These are phyloP conservation scores for Plebejus anna DNA, from an alignment of 2,888 invertebrate species.

Conservation along the genomic window DNA sequence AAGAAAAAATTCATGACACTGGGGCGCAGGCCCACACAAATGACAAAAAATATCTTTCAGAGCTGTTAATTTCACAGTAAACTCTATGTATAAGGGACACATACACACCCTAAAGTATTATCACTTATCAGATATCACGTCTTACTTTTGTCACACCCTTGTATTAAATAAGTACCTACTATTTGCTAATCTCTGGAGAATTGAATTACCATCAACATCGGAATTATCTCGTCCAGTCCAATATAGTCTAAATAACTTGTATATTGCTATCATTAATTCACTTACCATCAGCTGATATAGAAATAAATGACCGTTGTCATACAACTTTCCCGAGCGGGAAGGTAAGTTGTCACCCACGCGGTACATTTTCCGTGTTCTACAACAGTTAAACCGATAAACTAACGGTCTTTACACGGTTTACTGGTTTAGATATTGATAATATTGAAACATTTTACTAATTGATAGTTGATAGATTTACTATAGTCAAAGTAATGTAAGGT, in stretches of 20 bases:
- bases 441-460: background rate
- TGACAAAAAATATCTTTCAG: too few relatives aligned
- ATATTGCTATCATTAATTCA: constrained; percentile 16
- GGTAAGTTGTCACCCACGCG: constrained; percentile 22
- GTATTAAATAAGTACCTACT: background rate
- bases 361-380: constrained; percentile 15
- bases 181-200: background rate
- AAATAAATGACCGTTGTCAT: constrained; percentile 16
- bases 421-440: background rate
- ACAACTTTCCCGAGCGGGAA: constrained; percentile 5
- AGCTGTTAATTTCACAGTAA: too few relatives aligned
- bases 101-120: too few relatives aligned
- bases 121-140: too few relatives aligned
- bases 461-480: background rate
- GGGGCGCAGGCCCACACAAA: too few relatives aligned
- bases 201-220: constrained; percentile 1
- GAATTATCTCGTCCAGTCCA: background rate
- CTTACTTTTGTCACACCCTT: too few relatives aligned
- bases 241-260: constrained; percentile 6
- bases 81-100: too few relatives aligned
- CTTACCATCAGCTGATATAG: constrained; percentile 20
- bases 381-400: background rate
- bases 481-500: too few relatives aligned
- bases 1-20: too few relatives aligned
- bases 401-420: constrained; percentile 14